Evolutionary conservation across 1,140 invertebrate species (phyloP).

Genomic region (Drosophila azteca): DNA sequence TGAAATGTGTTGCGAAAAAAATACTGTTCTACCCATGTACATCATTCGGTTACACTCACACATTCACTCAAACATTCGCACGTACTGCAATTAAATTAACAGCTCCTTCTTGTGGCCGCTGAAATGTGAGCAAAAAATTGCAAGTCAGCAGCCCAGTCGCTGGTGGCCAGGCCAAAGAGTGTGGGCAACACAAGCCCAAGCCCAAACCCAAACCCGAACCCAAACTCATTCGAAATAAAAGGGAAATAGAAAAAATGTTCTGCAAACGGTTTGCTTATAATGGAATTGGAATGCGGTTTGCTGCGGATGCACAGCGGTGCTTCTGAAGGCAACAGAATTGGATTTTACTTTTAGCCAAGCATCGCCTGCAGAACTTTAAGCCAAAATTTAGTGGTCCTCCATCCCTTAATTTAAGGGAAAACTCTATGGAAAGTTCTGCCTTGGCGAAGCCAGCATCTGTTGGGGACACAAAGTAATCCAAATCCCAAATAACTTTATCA

Average conservation of each 20-base stretch:
- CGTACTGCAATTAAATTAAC: conserved; percentile 68
- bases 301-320: neutral
- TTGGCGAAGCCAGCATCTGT: neutral
- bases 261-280: conserved; percentile 3
- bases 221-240: too few species aligned
- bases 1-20: conserved; percentile 14
- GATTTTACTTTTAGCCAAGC: neutral
- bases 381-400: too few species aligned
- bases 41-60: conserved; percentile 15
- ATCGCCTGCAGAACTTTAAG: too few species aligned
- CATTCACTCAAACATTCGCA: conserved; percentile 8
- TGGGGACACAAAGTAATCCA: conserved; percentile 4
- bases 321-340: neutral
- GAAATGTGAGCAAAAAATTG: conserved; percentile 9
- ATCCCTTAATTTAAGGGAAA: neutral
- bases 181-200: too few species aligned
- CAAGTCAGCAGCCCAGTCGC: conserved; percentile 5
- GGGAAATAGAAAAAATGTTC: conserved; percentile 2
- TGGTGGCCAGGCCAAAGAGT: neutral
- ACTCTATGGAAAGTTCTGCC: neutral
- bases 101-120: conserved; percentile 22
- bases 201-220: neutral
- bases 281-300: conserved; percentile 17
- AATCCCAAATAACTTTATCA: conserved; percentile 24
- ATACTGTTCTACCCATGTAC: too few species aligned